Conservation (phyloP, 1,140 invertebrate genomes). For the Chrysopa pallens region DNA sequence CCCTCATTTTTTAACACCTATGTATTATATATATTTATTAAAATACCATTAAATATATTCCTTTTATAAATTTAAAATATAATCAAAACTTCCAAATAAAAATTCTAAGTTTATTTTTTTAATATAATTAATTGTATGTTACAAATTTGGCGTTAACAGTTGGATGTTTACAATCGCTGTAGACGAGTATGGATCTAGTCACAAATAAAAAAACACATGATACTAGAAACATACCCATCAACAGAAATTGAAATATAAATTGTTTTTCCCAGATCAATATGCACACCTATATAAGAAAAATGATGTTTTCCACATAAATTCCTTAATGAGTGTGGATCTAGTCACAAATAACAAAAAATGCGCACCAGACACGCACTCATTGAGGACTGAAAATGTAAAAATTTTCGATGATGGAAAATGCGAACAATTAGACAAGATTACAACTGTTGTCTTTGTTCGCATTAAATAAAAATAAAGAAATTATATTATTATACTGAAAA, state of each 20-base stretch:
- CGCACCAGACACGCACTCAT: constrained; percentile 1
- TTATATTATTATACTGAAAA: too few species aligned
- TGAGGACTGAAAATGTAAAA: not conserved
- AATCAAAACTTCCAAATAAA: too few species aligned
- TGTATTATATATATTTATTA: too few species aligned
- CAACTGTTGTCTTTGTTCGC: not conserved
- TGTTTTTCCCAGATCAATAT: constrained; percentile 7
- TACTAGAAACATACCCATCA: constrained; percentile 63
- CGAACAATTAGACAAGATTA: not conserved
- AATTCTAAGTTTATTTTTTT: too few species aligned
- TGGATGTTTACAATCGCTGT: constrained; percentile 20
- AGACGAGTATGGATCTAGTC: constrained; percentile 80
- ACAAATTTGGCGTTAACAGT: too few species aligned
- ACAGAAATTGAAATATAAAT: constrained; percentile 34
- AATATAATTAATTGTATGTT: too few species aligned
- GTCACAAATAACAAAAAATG: constrained; percentile 37
- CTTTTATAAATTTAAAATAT: too few species aligned
- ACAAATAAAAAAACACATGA: constrained; percentile 38
- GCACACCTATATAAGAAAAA: not conserved
- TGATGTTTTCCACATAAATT: constrained; percentile 6
- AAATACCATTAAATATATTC: too few species aligned
- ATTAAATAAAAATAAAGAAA: too few species aligned
- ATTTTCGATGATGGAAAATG: not conserved
- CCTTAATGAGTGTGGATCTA: constrained; percentile 77
- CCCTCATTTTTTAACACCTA: too few species aligned